phyloP scores from a whole-genome alignment of 2,113 vertebrate species.

The Vulpes ferrilata region DNA sequence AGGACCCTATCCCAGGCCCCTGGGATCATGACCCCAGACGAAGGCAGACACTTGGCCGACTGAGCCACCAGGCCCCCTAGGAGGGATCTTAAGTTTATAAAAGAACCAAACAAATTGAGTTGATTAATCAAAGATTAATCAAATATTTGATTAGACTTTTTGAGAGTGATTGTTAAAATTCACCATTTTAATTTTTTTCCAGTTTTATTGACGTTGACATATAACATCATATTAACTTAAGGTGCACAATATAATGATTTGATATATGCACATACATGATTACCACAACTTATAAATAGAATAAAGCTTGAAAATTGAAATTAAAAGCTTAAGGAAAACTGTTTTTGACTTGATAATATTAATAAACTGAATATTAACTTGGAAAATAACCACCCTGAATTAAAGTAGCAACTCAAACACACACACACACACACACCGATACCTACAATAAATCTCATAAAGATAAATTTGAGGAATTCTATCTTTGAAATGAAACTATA shows the following conservation, averaged over 20 bases:
- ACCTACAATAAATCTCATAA: background rate
- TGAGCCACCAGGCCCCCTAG: background rate
- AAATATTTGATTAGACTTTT: constrained; percentile 37
- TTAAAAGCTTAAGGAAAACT: background rate
- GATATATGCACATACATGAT: background rate
- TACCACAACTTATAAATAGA: background rate
- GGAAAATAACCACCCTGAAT: background rate
- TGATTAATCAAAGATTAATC: background rate
- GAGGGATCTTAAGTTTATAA: constrained; percentile 36
- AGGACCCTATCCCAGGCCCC: background rate
- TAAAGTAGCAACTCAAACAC: constrained; percentile 8
- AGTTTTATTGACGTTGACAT: background rate
- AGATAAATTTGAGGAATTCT: constrained; percentile 17
- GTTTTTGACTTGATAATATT: background rate
- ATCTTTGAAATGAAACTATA: constrained; percentile 46
- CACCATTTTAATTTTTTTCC: background rate
- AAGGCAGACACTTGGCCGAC: background rate
- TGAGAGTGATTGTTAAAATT: constrained; percentile 32
- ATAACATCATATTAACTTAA: background rate
- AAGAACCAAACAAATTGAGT: background rate
- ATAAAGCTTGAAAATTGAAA: constrained; percentile 21
- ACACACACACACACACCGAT: too few species aligned
- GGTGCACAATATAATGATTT: background rate
- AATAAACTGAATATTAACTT: constrained; percentile 45
- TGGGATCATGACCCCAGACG: background rate